Conservation (phyloP, 2,113 vertebrate genomes). For the Gymnorhina tibicen region DNA sequence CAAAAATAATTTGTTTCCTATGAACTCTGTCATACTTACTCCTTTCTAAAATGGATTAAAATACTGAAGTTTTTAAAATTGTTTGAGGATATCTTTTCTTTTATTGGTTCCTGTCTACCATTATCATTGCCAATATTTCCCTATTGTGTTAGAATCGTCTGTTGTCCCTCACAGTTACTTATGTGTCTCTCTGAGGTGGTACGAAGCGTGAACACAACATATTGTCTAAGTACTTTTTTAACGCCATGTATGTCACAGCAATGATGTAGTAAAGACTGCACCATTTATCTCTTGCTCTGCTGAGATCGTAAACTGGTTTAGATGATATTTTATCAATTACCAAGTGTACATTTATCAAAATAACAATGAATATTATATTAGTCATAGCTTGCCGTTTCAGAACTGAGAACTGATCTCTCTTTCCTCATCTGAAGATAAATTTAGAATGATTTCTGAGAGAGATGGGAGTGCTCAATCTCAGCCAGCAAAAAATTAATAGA, state of each 20-base stretch:
- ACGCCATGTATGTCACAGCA: not conserved
- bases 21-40: not conserved
- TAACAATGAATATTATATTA: slow-evolving; percentile 32
- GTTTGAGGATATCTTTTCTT: not conserved
- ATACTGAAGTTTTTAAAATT: not conserved
- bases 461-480: not conserved
- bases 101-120: not conserved
- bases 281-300: not conserved
- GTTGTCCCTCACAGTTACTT: not conserved
- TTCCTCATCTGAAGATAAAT: slow-evolving; percentile 23
- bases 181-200: not conserved
- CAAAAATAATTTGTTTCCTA: not conserved
- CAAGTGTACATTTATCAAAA: slow-evolving; percentile 28
- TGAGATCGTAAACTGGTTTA: not conserved
- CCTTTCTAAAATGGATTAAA: not conserved
- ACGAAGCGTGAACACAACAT: not conserved
- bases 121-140: not conserved
- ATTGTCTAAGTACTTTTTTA: not conserved
- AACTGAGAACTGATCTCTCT: not conserved
- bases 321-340: slow-evolving; percentile 30
- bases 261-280: not conserved
- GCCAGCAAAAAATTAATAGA: not conserved
- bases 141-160: not conserved
- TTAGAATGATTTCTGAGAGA: slow-evolving; percentile 7
- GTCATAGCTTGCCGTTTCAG: not conserved